phyloP scores from a whole-genome alignment of 2,797 vertebrate species.

The Naso thynnoides region DNA sequence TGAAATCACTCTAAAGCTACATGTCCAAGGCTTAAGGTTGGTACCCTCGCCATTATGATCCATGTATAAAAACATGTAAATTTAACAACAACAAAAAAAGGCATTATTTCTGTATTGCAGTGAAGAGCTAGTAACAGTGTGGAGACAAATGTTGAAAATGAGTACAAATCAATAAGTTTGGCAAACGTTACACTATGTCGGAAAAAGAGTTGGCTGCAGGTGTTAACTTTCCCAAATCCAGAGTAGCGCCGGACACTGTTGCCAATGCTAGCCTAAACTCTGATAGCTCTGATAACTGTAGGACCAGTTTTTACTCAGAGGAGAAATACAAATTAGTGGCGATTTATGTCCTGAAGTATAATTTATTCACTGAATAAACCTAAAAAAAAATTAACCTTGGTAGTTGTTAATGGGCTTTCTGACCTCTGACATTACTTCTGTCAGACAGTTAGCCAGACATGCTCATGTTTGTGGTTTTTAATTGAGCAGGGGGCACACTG shows the following conservation, averaged over 20 bases:
- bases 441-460: not conserved
- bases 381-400: not conserved
- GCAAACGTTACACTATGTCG: not conserved
- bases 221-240: not conserved
- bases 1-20: not conserved
- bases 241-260: too few relatives aligned
- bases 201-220: not conserved
- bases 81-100: too few relatives aligned
- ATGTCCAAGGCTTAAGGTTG: not conserved
- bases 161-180: not conserved
- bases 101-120: not conserved
- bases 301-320: not conserved
- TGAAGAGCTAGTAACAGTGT: not conserved
- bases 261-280: not conserved
- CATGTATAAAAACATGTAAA: not conserved
- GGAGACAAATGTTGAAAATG: not conserved
- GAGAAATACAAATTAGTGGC: not conserved
- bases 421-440: not conserved
- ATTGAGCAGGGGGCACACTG: not conserved
- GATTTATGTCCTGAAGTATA: not conserved
- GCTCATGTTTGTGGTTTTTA: not conserved
- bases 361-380: not conserved
- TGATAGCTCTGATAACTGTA: not conserved
- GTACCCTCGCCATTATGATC: not conserved
- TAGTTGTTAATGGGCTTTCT: not conserved